A percentile compares a stretch with the other conserved stretches of the same genome.
Evolutionary conservation across 2,113 vertebrate genomes (phyloP).

Genomic region (Athene cunicularia): DNA sequence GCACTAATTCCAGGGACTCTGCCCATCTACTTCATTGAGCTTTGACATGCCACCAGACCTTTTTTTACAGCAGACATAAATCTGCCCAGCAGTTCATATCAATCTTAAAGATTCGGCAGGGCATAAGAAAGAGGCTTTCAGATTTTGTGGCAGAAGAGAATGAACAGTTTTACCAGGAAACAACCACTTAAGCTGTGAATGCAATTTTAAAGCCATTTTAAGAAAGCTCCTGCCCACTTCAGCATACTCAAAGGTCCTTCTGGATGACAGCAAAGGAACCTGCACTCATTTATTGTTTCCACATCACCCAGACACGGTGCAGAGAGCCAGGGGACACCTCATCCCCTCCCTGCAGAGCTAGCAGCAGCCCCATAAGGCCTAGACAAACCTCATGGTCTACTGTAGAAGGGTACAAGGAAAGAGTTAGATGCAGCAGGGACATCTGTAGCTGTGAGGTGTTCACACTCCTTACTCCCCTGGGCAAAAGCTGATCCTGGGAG

Average conservation of each 20-base stretch:
- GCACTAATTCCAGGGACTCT: background rate
- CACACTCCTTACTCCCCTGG: background rate
- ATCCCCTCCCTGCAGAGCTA: background rate
- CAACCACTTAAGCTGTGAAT: background rate
- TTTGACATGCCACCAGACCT: background rate
- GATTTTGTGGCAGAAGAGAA: slow-evolving; percentile 9
- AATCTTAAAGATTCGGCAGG: slow-evolving; percentile 2
- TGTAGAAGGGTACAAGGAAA: background rate
- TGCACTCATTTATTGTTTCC: background rate
- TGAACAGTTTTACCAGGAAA: background rate
- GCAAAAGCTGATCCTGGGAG: background rate
- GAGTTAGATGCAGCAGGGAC: background rate
- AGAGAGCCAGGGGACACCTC: background rate
- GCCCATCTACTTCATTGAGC: background rate
- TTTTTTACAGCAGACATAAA: slow-evolving; percentile 3
- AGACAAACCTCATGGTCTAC: background rate
- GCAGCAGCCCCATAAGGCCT: background rate
- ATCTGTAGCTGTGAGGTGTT: background rate
- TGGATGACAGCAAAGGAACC: background rate
- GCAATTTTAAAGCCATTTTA: slow-evolving; percentile 2
- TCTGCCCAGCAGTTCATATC: background rate
- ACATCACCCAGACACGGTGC: background rate
- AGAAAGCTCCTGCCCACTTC: background rate
- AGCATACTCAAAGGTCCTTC: background rate
- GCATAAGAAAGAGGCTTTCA: background rate